A percentile compares a stretch with the other conserved stretches of the same genome.
phyloP scores from a whole-genome alignment of 2,888 invertebrate genomes.

The Cephus nigrinus region DNA sequence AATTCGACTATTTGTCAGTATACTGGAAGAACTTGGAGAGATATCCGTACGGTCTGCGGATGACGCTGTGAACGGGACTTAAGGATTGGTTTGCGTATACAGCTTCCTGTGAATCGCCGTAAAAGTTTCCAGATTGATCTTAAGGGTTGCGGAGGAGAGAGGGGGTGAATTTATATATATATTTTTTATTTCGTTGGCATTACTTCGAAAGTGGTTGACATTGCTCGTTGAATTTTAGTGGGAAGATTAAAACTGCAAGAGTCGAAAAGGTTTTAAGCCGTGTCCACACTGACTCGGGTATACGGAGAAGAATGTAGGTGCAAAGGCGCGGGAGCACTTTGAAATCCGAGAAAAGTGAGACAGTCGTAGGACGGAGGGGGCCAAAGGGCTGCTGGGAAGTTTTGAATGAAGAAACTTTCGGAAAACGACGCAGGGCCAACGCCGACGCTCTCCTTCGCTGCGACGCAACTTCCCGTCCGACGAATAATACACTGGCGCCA shows the following conservation, averaged over 20 bases:
- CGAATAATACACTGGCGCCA: conserved; percentile 7
- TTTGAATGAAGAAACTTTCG: conserved; percentile 20
- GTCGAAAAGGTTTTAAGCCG: neutral
- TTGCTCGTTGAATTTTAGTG: neutral
- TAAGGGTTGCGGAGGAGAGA: neutral
- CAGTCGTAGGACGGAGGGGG: neutral
- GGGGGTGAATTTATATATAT: neutral
- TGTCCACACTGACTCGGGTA: neutral
- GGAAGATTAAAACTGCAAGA: neutral
- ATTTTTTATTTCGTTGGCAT: neutral
- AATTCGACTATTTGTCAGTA: conserved; percentile 14
- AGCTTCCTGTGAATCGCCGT: neutral
- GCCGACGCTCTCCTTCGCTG: neutral
- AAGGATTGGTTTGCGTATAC: neutral
- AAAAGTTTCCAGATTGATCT: neutral
- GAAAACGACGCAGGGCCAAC: conserved; percentile 11
- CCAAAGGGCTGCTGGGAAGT: conserved; percentile 10
- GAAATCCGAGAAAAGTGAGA: neutral
- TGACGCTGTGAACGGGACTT: neutral
- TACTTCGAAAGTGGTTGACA: neutral
- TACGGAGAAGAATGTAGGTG: neutral
- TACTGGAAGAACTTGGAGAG: neutral
- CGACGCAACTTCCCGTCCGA: conserved; percentile 5
- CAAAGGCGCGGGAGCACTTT: neutral
- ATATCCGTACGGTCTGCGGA: neutral